These are phyloP conservation scores for Chelonia mydas DNA, from an alignment of 2,797 vertebrate species.

Conservation along the genomic window DNA sequence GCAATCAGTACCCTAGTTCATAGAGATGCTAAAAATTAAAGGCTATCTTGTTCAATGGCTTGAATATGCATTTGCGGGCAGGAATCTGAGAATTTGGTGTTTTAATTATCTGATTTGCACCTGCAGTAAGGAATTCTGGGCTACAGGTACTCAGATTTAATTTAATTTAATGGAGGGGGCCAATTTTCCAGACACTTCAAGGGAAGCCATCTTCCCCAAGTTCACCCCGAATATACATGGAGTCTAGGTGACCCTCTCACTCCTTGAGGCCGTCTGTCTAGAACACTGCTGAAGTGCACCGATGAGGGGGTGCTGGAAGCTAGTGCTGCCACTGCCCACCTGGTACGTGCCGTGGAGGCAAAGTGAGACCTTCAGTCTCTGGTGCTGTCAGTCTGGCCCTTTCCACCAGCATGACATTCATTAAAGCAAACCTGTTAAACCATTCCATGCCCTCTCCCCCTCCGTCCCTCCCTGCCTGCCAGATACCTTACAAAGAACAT, in stretches of 20 bases:
- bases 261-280: not conserved
- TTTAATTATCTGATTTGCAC: not conserved
- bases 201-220: not conserved
- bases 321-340: not conserved
- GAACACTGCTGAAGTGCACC: not conserved
- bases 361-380: not conserved
- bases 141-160: not conserved
- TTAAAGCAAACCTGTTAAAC: not conserved
- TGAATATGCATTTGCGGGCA: not conserved
- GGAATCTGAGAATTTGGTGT: not conserved
- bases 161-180: not conserved
- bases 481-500: conserved; percentile 65
- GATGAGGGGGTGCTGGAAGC: not conserved
- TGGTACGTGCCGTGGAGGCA: not conserved
- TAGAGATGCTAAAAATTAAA: not conserved
- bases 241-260: not conserved
- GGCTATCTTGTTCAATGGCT: not conserved
- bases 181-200: not conserved
- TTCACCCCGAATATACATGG: not conserved
- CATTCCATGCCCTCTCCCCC: not conserved
- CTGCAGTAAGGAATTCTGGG: not conserved
- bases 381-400: too few species aligned
- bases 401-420: not conserved
- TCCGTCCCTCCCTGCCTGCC: conserved; percentile 37
- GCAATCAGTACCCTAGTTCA: not conserved